phyloP scores from a whole-genome alignment of 1,140 invertebrate species.

The Drosophila kurseongensis region DNA sequence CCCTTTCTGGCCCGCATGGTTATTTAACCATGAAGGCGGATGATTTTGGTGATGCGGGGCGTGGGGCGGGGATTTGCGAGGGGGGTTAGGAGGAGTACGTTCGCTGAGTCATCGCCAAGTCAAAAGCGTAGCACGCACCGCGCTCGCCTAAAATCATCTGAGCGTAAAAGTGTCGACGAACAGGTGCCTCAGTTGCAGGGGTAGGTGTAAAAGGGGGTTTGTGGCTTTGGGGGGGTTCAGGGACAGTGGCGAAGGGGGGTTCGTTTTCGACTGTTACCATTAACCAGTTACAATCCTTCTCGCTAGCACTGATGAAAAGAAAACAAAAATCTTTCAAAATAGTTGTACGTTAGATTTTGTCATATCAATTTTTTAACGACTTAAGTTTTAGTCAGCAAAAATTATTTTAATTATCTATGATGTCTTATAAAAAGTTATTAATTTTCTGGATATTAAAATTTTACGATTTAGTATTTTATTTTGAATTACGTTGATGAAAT shows the following conservation, averaged over 20 bases:
- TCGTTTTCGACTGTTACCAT: too few species aligned
- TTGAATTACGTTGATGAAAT: too few species aligned
- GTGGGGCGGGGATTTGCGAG: slow-evolving; percentile 14
- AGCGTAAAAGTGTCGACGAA: slow-evolving; percentile 80
- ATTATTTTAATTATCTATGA: too few species aligned
- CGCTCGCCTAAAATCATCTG: slow-evolving; percentile 66
- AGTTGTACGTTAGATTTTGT: too few species aligned
- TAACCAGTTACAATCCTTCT: too few species aligned
- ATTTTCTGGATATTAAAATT: too few species aligned
- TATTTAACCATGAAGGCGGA: slow-evolving; percentile 66
- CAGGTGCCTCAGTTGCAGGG: slow-evolving; percentile 35
- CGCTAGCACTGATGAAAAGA: too few species aligned
- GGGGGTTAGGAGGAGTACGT: slow-evolving; percentile 21
- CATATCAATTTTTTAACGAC: too few species aligned
- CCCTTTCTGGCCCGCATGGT: slow-evolving; percentile 30
- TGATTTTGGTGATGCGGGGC: neutral
- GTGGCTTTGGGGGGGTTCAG: neutral
- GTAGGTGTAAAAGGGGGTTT: neutral
- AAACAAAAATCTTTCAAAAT: too few species aligned
- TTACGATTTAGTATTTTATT: too few species aligned
- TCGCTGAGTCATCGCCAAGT: slow-evolving; percentile 41
- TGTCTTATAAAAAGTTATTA: too few species aligned
- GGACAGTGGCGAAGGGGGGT: neutral
- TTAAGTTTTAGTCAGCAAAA: too few species aligned
- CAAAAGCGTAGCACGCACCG: slow-evolving; percentile 39